Evolutionary conservation across 2,888 invertebrate species (phyloP), one percentile per base, ranked within the genome.

Genomic region (Oscheius sp.): DNA sequence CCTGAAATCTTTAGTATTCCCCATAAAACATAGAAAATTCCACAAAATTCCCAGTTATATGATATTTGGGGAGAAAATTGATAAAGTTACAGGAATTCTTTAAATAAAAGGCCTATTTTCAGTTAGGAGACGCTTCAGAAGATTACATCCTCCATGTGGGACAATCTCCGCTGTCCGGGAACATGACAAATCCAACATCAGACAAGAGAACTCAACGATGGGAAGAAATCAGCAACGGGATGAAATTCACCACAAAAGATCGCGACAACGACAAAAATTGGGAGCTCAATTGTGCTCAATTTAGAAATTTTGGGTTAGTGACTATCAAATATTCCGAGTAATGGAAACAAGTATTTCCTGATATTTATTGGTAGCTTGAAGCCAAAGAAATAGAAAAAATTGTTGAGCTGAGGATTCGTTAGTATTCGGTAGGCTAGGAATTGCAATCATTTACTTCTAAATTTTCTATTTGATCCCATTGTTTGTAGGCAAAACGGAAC

Each of bases 191-290:
- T 43, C 72, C 72, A 3, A 41, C 16, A 41, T 2, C 2, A 5
- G 16, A 16, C 2, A 52, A 63, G 21, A 46, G 21, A 1, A 43
- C 12, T 41, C 25, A 61, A 9, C 25, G 63, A n/a, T 81, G 82
- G 68, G 59, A 64, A 18, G 18, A 29, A 18, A 23, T 68, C 23
- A 75, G 73, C 63, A 80, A 84, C 53, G 80, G 77, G 1, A 66
- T 69, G 43, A 61, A 70, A 1, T 85, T 85, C 76, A 80, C 84
- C 12, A 82, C 85, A 5, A 66, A 78, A 35, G 85, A 85, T 66
- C 25, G 53, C 13, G 84, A 85, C 69, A 75, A 83, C 46, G 85
- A 84, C 71, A 12, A 25, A 27, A 63, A 58, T 6, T 18, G 69
- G 12, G 16, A 2, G 2, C 18, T 46, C 2, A 85, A 84, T 63